These are phyloP conservation scores for Metacarcinus magister DNA, from an alignment of 2,888 invertebrate genomes.

Conservation along the genomic window DNA sequence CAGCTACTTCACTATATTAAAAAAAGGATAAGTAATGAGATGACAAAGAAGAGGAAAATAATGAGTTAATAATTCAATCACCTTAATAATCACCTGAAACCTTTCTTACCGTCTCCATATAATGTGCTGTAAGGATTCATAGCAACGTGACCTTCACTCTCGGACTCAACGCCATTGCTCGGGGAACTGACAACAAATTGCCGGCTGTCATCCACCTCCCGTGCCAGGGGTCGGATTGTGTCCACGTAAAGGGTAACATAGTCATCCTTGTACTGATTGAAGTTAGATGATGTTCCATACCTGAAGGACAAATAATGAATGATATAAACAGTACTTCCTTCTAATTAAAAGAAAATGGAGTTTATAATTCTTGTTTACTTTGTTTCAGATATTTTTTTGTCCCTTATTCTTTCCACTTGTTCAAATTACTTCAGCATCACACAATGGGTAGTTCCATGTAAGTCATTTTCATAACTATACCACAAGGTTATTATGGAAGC, in stretches of 20 bases:
- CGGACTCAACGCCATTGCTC: constrained; percentile 91
- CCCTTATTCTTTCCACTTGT: too few relatives aligned
- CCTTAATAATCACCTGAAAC: neutral
- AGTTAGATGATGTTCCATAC: constrained; percentile 87
- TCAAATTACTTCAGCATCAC: too few relatives aligned
- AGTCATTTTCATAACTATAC: too few relatives aligned
- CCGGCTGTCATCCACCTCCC: constrained; percentile 87
- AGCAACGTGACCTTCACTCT: constrained; percentile 91
- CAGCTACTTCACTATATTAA: neutral
- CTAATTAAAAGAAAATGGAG: neutral
- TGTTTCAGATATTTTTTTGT: too few relatives aligned
- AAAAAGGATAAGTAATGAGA: neutral
- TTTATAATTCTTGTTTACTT: too few relatives aligned
- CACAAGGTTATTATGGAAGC: too few relatives aligned
- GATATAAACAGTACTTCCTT: neutral
- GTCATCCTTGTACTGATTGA: constrained; percentile 89
- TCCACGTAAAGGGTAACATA: constrained; percentile 93
- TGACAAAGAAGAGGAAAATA: neutral
- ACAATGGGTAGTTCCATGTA: too few relatives aligned
- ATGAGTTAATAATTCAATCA: neutral
- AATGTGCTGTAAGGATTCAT: constrained; percentile 90
- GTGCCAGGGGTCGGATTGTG: constrained; percentile 89
- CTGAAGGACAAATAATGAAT: constrained; percentile 82
- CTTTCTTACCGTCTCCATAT: constrained; percentile 92
- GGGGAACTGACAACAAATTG: constrained; percentile 95